Evolutionary conservation across 2,888 invertebrate species (phyloP).

Genomic region (Lasioglossum pauxillum): DNA sequence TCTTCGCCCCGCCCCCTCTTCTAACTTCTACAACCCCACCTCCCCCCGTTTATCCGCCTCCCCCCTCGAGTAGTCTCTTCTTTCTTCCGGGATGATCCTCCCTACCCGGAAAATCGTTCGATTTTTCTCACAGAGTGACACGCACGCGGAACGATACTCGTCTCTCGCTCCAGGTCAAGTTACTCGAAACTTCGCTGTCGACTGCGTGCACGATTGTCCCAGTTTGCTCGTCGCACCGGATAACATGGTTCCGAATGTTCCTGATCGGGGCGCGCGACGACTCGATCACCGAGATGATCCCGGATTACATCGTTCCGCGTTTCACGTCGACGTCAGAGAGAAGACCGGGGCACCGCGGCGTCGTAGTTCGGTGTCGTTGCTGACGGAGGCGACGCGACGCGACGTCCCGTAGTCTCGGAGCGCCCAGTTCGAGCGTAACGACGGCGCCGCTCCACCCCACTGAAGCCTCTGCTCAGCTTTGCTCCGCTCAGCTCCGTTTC

Average conservation of each 20-base stretch:
- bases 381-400: constrained; percentile 42
- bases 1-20: neutral
- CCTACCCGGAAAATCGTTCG: neutral
- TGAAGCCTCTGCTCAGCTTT: neutral
- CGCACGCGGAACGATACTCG: neutral
- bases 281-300: neutral
- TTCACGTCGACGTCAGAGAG: neutral
- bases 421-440: constrained; percentile 33
- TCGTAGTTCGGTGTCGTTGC: constrained; percentile 40
- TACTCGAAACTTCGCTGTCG: constrained; percentile 8
- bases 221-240: neutral
- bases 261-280: neutral
- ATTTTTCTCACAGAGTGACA: neutral
- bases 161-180: constrained; percentile 20
- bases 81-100: neutral
- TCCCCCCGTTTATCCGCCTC: neutral
- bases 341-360: constrained; percentile 40
- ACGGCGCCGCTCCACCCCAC: constrained; percentile 55
- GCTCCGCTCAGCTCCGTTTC: neutral
- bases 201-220: neutral
- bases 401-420: constrained; percentile 27
- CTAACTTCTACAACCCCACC: neutral
- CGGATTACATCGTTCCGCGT: neutral
- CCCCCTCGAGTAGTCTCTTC: neutral
- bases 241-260: neutral